Evolutionary conservation across 2,888 invertebrate species (phyloP), one percentile per base, ranked within the genome.

Genomic region (Eurois occulta): DNA sequence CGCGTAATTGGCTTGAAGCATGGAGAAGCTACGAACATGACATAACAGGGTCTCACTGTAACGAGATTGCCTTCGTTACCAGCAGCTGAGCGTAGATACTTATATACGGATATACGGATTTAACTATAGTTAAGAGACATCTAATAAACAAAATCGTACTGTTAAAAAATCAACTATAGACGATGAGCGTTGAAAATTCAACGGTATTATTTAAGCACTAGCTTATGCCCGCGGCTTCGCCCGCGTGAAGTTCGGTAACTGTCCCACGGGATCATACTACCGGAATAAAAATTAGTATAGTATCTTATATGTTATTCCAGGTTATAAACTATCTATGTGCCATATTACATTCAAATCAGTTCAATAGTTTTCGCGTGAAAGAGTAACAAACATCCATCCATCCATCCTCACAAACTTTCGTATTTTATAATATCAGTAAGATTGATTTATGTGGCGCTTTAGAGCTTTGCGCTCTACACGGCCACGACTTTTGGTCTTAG

Each of bases 21-120:
- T 65, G 52, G 21, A 43, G 43, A 38, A 52, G 24, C 16, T 76
- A 55, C 35, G 43, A 35, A 76, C 41, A 32, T 75, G 38, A 76
- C n/a, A 76, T 62, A 41, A 21, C 64, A 43, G 16, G n/a, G 32
- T 32, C 18, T 13, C 35, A 76, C 24, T 67, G 58, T 67, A 41
- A 77, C 32, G 16, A 48, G 16, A 66, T 67, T 67, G 16, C 38
- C n/a, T 77, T 77, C 10, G 32, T 67, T 77, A 52, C 48, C 11
- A 65, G 28, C 16, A 76, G 24, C 21, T 35, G 24, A 75, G 46
- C 60, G 28, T 38, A 46, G 11, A n/a, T 43, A 55, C 24, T 55
- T 65, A 28, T 18, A 4, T n/a, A n/a, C n/a, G n/a, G n/a, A n/a
- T n/a, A n/a, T n/a, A n/a, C 41, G 18, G 3, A 41, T 65, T 65